Conservation (phyloP, 2,888 invertebrate species). For the Apotomis capreana region DNA sequence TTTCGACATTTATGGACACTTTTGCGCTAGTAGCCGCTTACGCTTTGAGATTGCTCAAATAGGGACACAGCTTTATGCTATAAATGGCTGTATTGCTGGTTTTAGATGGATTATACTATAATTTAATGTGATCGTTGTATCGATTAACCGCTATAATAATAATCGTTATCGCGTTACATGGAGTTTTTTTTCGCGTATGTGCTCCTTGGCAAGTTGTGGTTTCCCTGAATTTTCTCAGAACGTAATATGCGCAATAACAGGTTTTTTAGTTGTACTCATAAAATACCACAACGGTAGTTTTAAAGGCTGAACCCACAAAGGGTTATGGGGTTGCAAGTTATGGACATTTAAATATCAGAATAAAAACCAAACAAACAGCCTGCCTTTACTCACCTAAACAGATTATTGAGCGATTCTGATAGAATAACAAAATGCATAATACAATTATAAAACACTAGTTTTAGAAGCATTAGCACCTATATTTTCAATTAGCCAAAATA, state of each 20-base stretch:
- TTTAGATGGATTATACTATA: conserved; percentile 6
- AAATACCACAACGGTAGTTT: conserved; percentile 50
- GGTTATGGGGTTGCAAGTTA: no score
- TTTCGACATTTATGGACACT: no score
- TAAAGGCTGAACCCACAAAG: conserved; percentile 36
- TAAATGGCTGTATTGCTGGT: neutral
- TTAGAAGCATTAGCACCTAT: no score
- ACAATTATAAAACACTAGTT: no score
- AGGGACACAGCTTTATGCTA: neutral
- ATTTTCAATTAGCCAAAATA: no score
- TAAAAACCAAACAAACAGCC: no score
- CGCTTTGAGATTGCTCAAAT: no score
- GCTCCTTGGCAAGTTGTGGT: conserved; percentile 51
- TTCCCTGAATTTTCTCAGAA: conserved; percentile 58
- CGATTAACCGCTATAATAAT: conserved; percentile 19
- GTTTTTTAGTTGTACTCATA: conserved; percentile 46
- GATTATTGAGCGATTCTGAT: no score
- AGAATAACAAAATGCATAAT: no score
- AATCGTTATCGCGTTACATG: conserved; percentile 22
- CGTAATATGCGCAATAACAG: conserved; percentile 45
- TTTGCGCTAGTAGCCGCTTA: no score
- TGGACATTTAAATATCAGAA: no score
- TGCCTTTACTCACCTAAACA: no score
- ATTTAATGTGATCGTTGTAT: conserved; percentile 9
- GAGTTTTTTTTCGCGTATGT: neutral